Evolutionary conservation across 2,888 invertebrate genomes (phyloP).

Genomic region (Protophormia terraenovae): DNA sequence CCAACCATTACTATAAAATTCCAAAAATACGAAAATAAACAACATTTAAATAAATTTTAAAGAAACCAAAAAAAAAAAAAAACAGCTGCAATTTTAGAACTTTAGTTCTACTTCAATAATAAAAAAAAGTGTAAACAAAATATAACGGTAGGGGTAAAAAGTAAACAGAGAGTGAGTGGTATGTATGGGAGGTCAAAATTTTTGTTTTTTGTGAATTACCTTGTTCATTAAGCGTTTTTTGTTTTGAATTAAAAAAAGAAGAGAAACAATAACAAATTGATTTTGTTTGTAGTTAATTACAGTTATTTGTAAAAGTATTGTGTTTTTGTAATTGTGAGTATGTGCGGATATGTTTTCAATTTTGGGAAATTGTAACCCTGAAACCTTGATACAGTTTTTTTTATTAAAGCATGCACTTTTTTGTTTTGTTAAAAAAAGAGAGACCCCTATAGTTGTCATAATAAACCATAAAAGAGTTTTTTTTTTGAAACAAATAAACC

Average conservation of each 20-base stretch:
- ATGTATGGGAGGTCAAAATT: slow-evolving; percentile 18
- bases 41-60: slow-evolving; percentile 25
- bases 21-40: background rate
- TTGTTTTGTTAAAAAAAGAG: background rate
- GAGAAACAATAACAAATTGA: slow-evolving; percentile 63
- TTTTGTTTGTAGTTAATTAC: slow-evolving; percentile 66
- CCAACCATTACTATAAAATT: background rate
- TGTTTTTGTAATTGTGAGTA: slow-evolving; percentile 22
- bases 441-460: slow-evolving; percentile 57
- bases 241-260: slow-evolving; percentile 30
- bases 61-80: slow-evolving; percentile 15
- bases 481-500: background rate
- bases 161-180: background rate
- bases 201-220: slow-evolving; percentile 48
- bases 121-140: slow-evolving; percentile 40
- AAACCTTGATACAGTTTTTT: slow-evolving; percentile 66
- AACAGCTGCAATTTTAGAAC: slow-evolving; percentile 61
- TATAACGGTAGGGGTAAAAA: background rate
- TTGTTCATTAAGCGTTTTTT: slow-evolving; percentile 63
- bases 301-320: slow-evolving; percentile 50
- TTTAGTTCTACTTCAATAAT: slow-evolving; percentile 44
- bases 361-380: slow-evolving; percentile 58
- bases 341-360: slow-evolving; percentile 9
- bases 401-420: slow-evolving; percentile 15
- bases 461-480: slow-evolving; percentile 50